phyloP scores from a whole-genome alignment of 2,888 invertebrate genomes.

The Agriopis leucophaearia region DNA sequence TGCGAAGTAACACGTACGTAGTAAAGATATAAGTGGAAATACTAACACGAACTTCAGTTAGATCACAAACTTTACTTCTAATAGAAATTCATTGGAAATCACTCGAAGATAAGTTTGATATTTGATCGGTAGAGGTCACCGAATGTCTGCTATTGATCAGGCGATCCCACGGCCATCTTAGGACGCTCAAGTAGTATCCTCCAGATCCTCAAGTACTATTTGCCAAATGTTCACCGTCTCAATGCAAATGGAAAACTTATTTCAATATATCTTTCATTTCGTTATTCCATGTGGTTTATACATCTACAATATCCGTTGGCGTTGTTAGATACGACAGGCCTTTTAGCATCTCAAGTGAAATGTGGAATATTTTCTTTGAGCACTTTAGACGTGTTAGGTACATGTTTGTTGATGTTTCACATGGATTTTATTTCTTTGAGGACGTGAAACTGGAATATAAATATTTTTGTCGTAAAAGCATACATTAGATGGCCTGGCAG shows the following conservation, averaged over 20 bases:
- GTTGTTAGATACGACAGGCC: conserved; percentile 22
- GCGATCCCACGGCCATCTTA: conserved; percentile 31
- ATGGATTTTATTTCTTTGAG: background rate
- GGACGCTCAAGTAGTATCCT: conserved; percentile 32
- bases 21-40: background rate
- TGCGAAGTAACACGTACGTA: background rate
- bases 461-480: background rate
- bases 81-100: conserved; percentile 20
- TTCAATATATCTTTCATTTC: conserved; percentile 40
- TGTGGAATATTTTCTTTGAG: conserved; percentile 15
- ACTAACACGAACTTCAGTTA: background rate
- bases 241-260: conserved; percentile 42
- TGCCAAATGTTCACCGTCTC: conserved; percentile 28
- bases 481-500: no score
- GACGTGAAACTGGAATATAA: background rate
- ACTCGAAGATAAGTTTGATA: conserved; percentile 16
- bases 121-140: conserved; percentile 24
- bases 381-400: conserved; percentile 6
- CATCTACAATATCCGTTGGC: conserved; percentile 19
- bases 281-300: conserved; percentile 24
- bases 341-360: conserved; percentile 19
- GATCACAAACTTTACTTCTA: background rate
- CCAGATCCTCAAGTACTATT: conserved; percentile 26
- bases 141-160: conserved; percentile 37
- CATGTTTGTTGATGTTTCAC: background rate